Percentiles rank a stretch among this genome's conserved stretches.
Evolutionary conservation across 2,888 invertebrate genomes (phyloP).

Genomic region (Caenorhabditis drosophilae): DNA sequence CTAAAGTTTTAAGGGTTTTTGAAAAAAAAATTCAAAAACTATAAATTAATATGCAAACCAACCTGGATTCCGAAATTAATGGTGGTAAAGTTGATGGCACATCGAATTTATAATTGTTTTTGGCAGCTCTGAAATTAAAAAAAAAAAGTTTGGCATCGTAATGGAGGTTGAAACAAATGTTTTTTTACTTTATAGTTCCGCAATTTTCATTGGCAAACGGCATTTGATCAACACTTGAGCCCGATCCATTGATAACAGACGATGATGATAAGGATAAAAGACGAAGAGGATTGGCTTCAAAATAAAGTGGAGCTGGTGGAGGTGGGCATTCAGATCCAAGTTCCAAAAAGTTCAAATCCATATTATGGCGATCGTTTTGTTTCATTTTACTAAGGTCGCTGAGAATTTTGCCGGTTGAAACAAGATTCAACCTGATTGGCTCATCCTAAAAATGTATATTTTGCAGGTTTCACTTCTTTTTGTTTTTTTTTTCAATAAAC

Average conservation of each 20-base stretch:
- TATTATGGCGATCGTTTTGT: constrained; percentile 42
- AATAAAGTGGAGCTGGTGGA: constrained; percentile 67
- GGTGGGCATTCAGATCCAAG: constrained; percentile 65
- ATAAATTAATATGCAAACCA: no score
- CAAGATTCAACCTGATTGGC: constrained; percentile 39
- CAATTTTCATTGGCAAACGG: constrained; percentile 99
- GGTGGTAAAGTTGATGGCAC: background rate
- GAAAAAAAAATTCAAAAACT: no score
- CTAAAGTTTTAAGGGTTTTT: no score
- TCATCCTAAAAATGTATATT: constrained; percentile 10
- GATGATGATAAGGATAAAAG: background rate
- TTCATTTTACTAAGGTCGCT: constrained; percentile 44
- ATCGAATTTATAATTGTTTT: constrained; percentile 5
- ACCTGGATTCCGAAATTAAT: no score
- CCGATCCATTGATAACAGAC: background rate
- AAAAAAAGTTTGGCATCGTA: no score
- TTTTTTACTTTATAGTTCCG: constrained; percentile 84
- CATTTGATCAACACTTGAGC: constrained; percentile 63
- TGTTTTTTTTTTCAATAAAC: background rate
- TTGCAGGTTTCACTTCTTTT: background rate
- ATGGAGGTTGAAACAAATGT: no score
- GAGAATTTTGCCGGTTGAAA: constrained; percentile 41
- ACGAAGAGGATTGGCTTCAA: constrained; percentile 11
- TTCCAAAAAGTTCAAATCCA: constrained; percentile 8
- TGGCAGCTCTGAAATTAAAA: no score